A percentile compares a stretch with the other conserved stretches of the same genome.
Evolutionary conservation across 53 echinoderm and acorn worm genomes (phyloP).

Genomic region (Zoroaster sp.): DNA sequence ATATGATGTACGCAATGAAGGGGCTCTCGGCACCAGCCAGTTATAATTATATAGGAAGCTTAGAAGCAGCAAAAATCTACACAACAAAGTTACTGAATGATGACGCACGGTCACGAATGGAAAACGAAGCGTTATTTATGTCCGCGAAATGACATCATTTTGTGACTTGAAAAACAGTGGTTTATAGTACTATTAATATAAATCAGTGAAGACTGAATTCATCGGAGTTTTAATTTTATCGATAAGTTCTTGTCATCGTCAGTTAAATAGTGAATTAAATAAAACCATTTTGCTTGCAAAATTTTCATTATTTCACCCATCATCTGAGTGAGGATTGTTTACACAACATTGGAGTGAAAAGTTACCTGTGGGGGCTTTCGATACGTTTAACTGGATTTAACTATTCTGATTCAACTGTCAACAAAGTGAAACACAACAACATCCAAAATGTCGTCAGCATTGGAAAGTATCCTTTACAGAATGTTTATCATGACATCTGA

Average conservation of each 20-base stretch:
- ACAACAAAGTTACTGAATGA: not conserved
- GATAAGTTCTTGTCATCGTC: not conserved
- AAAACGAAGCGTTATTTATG: not conserved
- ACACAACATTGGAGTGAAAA: not conserved
- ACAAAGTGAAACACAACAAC: not conserved
- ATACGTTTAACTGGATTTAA: not conserved
- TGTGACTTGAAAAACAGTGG: not conserved
- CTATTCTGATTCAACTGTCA: not conserved
- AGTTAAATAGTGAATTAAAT: not conserved
- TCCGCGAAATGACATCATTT: constrained; percentile 21
- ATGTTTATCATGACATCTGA: not conserved
- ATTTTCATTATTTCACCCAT: not conserved
- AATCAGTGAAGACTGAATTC: not conserved
- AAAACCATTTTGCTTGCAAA: not conserved
- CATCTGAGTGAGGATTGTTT: not conserved
- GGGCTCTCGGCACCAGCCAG: not conserved
- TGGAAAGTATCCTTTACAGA: constrained; percentile 69
- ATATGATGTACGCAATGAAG: not conserved
- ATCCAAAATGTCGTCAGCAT: constrained; percentile 32
- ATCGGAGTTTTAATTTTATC: not conserved
- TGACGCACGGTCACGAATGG: constrained; percentile 38
- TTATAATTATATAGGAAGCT: not conserved
- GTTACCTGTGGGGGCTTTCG: not conserved
- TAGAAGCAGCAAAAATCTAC: not conserved
- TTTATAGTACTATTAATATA: not conserved